Evolutionary conservation across 2,888 invertebrate genomes (phyloP).

Genomic region (Spilarctia lutea): DNA sequence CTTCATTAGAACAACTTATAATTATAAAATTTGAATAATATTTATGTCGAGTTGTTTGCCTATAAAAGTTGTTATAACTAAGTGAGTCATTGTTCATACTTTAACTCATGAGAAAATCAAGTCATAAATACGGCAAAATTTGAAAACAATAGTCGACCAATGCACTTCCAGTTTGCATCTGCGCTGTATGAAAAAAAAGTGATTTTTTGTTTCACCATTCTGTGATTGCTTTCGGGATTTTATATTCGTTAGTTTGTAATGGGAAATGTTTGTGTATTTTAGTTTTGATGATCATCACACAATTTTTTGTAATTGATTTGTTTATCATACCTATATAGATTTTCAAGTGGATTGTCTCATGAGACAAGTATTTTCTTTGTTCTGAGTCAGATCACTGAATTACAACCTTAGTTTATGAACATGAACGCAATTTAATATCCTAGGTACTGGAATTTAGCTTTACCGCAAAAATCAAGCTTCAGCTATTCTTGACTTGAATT

Average conservation of each 20-base stretch:
- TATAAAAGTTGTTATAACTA: conserved; percentile 61
- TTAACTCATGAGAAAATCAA: conserved; percentile 65
- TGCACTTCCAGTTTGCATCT: conserved; percentile 57
- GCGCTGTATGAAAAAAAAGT: conserved; percentile 43
- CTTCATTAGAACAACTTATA: conserved; percentile 31
- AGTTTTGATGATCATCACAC: conserved; percentile 4
- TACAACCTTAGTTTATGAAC: neutral
- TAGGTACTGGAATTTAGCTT: too few relatives aligned
- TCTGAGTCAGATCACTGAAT: neutral
- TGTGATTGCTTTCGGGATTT: conserved; percentile 50
- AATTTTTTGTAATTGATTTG: neutral
- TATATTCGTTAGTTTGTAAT: conserved; percentile 29
- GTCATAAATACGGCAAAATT: conserved; percentile 67
- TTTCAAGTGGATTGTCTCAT: neutral
- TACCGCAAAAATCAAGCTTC: neutral
- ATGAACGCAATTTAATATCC: neutral
- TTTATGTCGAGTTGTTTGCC: conserved; percentile 50
- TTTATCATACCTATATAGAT: neutral
- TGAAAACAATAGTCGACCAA: conserved; percentile 65
- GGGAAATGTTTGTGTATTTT: conserved; percentile 34
- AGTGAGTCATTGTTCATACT: conserved; percentile 67
- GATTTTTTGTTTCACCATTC: conserved; percentile 41
- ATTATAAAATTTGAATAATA: conserved; percentile 31
- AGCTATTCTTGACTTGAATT: too few relatives aligned
- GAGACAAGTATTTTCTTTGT: neutral